Percentiles rank a stretch among this genome's conserved stretches.
These are phyloP conservation scores for Tapirus terrestris DNA, from an alignment of 2,113 vertebrate genomes.

Conservation along the genomic window DNA sequence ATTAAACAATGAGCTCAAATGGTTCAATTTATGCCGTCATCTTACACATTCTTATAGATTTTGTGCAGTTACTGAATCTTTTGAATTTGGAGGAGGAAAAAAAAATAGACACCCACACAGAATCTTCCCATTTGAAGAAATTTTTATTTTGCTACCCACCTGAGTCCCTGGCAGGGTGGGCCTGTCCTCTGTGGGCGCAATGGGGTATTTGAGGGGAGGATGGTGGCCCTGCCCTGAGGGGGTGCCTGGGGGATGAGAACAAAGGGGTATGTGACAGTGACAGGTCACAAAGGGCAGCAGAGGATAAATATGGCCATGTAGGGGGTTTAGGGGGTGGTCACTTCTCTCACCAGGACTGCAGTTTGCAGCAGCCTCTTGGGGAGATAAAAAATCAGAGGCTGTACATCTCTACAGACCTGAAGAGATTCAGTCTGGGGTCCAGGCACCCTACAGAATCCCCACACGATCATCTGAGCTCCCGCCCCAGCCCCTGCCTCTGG, in stretches of 20 bases:
- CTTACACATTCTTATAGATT: neutral
- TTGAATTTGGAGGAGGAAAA: neutral
- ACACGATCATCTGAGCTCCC: neutral
- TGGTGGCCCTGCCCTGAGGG: neutral
- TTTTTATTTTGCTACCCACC: neutral
- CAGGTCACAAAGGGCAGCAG: slow-evolving; percentile 71
- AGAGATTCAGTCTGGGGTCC: neutral
- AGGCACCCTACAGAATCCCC: neutral
- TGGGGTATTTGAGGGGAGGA: neutral
- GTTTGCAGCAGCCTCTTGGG: neutral
- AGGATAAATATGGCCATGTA: slow-evolving; percentile 43
- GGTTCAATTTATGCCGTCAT: neutral
- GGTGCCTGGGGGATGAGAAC: neutral
- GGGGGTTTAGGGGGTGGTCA: neutral
- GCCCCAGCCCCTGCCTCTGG: neutral
- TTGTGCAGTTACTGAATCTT: neutral
- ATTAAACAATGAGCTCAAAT: neutral
- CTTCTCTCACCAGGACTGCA: neutral
- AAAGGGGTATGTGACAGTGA: slow-evolving; percentile 47
- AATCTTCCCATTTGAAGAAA: neutral
- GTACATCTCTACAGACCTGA: neutral
- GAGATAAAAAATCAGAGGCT: neutral
- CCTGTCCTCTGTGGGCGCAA: neutral
- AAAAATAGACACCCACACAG: neutral
- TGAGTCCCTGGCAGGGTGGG: neutral